phyloP scores from a whole-genome alignment of 35 echinoderm and acorn worm genomes.

The Hemicentrotus pulcherrimus region DNA sequence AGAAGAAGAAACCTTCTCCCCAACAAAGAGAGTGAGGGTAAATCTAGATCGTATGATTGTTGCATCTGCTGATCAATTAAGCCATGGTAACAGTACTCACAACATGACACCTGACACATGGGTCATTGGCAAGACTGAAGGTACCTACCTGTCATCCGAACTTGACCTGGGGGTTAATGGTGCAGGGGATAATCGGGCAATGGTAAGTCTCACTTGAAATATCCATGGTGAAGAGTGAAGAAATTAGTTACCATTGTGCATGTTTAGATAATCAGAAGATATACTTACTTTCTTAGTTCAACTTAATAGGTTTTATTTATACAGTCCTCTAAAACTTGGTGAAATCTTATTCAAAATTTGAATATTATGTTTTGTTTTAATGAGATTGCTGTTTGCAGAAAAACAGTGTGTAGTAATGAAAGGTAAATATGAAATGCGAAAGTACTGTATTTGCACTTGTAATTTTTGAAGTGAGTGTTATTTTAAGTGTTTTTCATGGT shows the following conservation, averaged over 20 bases:
- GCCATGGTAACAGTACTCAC: not conserved
- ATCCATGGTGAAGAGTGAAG: not conserved
- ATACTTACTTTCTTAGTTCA: too few species aligned
- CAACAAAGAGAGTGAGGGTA: slow-evolving; percentile 13
- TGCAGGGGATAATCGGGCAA: not conserved
- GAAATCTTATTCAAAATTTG: too few species aligned
- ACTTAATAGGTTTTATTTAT: too few species aligned
- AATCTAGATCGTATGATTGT: not conserved
- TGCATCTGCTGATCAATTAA: not conserved
- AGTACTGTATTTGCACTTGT: not conserved
- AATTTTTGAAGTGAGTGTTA: not conserved
- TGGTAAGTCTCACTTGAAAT: not conserved
- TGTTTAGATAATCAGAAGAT: too few species aligned
- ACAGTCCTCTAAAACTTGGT: too few species aligned
- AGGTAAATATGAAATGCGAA: too few species aligned
- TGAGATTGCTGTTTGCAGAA: too few species aligned
- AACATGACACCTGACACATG: not conserved
- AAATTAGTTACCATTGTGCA: too few species aligned
- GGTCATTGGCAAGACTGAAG: not conserved
- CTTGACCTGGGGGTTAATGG: not conserved
- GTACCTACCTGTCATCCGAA: not conserved
- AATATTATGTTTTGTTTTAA: too few species aligned
- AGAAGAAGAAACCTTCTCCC: slow-evolving; percentile 5
- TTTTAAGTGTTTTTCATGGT: too few species aligned
- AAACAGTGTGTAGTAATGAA: too few species aligned